These are phyloP conservation scores for Sminthopsis crassicaudata DNA, from an alignment of 2,113 vertebrate genomes.

Conservation along the genomic window DNA sequence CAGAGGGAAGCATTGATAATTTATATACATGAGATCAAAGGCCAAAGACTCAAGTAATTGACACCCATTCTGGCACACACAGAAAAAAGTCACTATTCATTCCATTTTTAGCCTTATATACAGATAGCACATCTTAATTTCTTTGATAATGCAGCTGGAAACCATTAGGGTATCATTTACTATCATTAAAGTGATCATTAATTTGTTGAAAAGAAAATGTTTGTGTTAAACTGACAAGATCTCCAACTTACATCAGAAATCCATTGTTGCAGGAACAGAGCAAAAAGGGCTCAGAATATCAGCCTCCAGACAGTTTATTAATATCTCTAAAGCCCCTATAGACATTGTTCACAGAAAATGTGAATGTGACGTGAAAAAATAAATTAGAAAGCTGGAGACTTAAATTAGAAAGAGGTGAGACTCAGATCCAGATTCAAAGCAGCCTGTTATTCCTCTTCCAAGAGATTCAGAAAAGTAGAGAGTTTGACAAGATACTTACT, in stretches of 20 bases:
- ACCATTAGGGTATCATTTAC: conserved; percentile 53
- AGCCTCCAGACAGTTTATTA: conserved; percentile 22
- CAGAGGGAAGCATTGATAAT: background rate
- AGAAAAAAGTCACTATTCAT: conserved; percentile 36
- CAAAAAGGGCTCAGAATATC: conserved; percentile 34
- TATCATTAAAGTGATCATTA: conserved; percentile 49
- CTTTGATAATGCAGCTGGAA: conserved; percentile 45
- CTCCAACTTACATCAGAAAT: conserved; percentile 52
- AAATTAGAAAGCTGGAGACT: background rate
- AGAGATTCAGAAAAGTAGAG: conserved; percentile 11
- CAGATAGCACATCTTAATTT: conserved; percentile 33
- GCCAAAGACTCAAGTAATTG: conserved; percentile 60
- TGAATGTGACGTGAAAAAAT: conserved; percentile 22
- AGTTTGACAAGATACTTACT: conserved; percentile 16
- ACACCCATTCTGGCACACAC: background rate
- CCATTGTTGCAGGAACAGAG: conserved; percentile 29
- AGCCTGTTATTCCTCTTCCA: background rate
- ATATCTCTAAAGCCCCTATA: conserved; percentile 6
- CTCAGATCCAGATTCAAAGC: conserved; percentile 32
- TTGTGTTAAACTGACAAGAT: conserved; percentile 50
- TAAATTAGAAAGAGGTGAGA: conserved; percentile 21
- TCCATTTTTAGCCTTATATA: conserved; percentile 46
- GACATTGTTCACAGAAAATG: background rate
- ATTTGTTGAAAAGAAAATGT: conserved; percentile 52
- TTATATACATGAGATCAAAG: conserved; percentile 18